Evolutionary conservation across 2,113 vertebrate species (phyloP), one percentile per base, ranked within the genome.

Genomic region (Gymnocephalus cernua): DNA sequence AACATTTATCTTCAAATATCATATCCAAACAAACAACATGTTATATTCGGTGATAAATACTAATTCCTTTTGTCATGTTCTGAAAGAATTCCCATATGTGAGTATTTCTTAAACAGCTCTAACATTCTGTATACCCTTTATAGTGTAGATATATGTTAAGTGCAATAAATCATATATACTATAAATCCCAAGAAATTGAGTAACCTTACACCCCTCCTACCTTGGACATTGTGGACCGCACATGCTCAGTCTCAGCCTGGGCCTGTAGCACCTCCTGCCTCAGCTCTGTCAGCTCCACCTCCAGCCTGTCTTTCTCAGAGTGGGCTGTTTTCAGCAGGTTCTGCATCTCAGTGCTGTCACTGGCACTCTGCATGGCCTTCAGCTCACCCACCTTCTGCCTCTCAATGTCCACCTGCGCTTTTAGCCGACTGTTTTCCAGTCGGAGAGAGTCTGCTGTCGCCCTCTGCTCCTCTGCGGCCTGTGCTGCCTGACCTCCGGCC

Each of bases 221-320:
- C 97, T 98, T 98, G 59, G 94, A 90, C 6, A 98, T 89, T 3
- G 95, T 81, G 3, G 94, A 89, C 64, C 93, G 95, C 50, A 95
- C n/a, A 0, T 93, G 94, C 81, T 97, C 96, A 5, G 94, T 81
- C 74, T 98, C 96, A 18, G 94, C 93, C 25, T 93, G 95, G 3
- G 96, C 95, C 82, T 96, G 96, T 48, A 96, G 90, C 54, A 97
- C 89, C 74, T 97, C 96, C 87, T 97, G 95, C 79, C 86, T 96
- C 80, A 98, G 95, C 88, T 97, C 96, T 0, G 93, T 92, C 83
- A 96, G 96, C 75, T 94, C 93, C 29, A 92, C 75, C 72, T 98
- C 96, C 77, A 98, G 91, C 71, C 94, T 94, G 77, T 98, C 97
- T 85, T 96, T 97, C 80, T 99, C 97, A 12, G 94, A 74, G 2